Conservation (phyloP, 1,140 invertebrate genomes). For the Pseudomyrmex sp. region DNA sequence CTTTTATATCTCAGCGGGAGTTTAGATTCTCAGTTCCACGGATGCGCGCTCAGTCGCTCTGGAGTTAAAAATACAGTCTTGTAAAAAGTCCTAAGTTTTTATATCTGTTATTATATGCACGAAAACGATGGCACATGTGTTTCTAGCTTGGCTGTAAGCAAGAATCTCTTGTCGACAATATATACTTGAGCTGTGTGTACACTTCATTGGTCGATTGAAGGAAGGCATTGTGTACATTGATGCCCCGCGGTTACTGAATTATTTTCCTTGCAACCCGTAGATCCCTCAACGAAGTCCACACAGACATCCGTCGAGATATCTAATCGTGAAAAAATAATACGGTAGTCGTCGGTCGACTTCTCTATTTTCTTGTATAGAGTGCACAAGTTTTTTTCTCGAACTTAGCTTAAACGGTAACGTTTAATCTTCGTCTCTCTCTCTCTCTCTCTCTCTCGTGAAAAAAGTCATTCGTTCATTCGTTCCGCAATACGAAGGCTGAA, state of each 20-base stretch:
- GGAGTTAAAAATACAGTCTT: conserved; percentile 73
- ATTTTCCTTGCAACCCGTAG: neutral
- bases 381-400: conserved; percentile 44
- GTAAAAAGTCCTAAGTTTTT: conserved; percentile 70
- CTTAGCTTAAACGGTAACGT: conserved; percentile 64
- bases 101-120: conserved; percentile 66
- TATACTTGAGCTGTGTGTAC: conserved; percentile 64
- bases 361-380: conserved; percentile 18
- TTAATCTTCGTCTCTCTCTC: conserved; percentile 9
- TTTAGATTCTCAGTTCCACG: conserved; percentile 41
- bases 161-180: conserved; percentile 57
- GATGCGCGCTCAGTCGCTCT: conserved; percentile 27
- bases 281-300: neutral
- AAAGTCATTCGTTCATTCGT: neutral
- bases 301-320: neutral
- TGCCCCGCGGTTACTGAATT: conserved; percentile 33
- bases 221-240: conserved; percentile 55
- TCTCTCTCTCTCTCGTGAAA: neutral
- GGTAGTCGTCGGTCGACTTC: conserved; percentile 28
- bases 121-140: conserved; percentile 75
- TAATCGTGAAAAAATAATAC: conserved; percentile 32
- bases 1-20: neutral
- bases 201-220: conserved; percentile 61
- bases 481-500: conserved; percentile 47
- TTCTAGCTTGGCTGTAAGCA: conserved; percentile 70